Evolutionary conservation across 1,140 invertebrate species (phyloP).

Genomic region (Ephestia elutella): DNA sequence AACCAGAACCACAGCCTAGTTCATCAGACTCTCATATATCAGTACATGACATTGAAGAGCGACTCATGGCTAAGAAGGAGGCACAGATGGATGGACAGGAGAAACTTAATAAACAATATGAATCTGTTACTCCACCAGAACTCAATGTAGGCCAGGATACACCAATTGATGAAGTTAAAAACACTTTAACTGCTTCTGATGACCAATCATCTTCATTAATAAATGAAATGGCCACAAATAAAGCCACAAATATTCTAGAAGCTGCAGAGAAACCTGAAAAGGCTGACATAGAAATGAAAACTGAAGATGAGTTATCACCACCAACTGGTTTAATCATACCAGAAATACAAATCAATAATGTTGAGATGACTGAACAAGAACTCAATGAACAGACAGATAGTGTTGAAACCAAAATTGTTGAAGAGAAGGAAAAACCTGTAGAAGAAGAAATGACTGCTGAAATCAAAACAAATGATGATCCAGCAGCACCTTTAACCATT

Average conservation of each 20-base stretch:
- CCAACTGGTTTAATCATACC: constrained; percentile 38
- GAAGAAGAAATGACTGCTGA: constrained; percentile 13
- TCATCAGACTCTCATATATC: constrained; percentile 62
- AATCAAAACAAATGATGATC: constrained; percentile 13
- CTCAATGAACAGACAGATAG: constrained; percentile 33
- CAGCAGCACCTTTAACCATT: constrained; percentile 19
- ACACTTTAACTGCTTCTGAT: not conserved
- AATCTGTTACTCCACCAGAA: constrained; percentile 47
- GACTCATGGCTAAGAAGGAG: constrained; percentile 47
- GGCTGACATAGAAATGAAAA: constrained; percentile 47
- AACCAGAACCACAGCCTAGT: constrained; percentile 63
- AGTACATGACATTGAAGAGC: constrained; percentile 54
- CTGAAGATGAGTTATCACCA: constrained; percentile 23
- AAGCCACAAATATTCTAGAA: constrained; percentile 14
- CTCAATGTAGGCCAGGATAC: constrained; percentile 33
- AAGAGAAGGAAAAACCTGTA: constrained; percentile 20
- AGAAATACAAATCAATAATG: constrained; percentile 63
- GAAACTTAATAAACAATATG: constrained; percentile 41
- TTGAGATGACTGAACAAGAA: constrained; percentile 58
- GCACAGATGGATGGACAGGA: constrained; percentile 38
- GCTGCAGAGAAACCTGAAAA: constrained; percentile 22
- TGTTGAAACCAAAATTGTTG: constrained; percentile 19
- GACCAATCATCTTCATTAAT: not conserved
- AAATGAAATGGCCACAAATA: not conserved
- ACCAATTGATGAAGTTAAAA: not conserved